Conservation (phyloP, 2,113 vertebrate genomes). For the Gasterosteus nipponicus region DNA sequence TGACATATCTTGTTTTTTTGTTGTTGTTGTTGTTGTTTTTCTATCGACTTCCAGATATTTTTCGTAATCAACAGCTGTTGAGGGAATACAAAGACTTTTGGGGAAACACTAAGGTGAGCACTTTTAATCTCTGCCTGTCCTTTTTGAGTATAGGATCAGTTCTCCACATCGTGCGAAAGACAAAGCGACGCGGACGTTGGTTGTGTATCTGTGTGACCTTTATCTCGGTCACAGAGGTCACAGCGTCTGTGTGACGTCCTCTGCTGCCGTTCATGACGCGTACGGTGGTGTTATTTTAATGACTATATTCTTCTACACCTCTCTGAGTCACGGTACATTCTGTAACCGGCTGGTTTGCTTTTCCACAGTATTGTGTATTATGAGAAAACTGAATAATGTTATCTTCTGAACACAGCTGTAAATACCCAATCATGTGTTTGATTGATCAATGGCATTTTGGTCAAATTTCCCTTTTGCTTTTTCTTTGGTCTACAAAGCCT, state of each 20-base stretch:
- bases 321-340: conserved; percentile 43
- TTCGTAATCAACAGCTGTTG: conserved; percentile 92
- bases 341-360: conserved; percentile 25
- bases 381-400: background rate
- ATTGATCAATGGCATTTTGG: background rate
- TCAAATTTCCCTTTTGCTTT: background rate
- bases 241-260: conserved; percentile 32
- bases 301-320: conserved; percentile 9
- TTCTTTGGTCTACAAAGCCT: conserved; percentile 81
- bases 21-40: background rate
- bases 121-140: background rate
- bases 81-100: conserved; percentile 96
- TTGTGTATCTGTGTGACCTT: conserved; percentile 41
- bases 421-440: background rate
- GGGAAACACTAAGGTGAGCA: conserved; percentile 95
- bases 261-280: conserved; percentile 41
- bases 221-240: conserved; percentile 37
- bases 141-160: background rate
- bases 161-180: background rate
- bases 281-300: conserved; percentile 32
- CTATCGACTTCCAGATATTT: conserved; percentile 83
- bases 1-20: background rate
- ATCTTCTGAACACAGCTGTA: background rate
- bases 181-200: background rate
- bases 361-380: background rate